phyloP scores from a whole-genome alignment of 1,140 invertebrate species.

The Saccostrea cuccullata region DNA sequence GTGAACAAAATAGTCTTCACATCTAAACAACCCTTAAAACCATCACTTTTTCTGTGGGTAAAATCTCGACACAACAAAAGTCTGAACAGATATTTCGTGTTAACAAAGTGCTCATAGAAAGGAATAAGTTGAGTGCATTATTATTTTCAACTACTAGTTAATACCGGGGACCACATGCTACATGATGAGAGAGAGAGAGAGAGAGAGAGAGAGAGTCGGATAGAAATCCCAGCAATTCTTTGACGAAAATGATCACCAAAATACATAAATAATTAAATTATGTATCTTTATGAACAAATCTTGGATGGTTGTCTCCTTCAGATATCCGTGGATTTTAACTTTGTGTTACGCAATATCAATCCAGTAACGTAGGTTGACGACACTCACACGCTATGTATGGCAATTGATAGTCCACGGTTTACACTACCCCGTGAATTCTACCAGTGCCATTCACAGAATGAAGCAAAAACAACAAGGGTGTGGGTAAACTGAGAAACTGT shows the following conservation, averaged over 20 bases:
- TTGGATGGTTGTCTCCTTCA: neutral
- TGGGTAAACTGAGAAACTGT: neutral
- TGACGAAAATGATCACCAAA: neutral
- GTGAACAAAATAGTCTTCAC: no score
- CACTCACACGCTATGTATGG: constrained; percentile 10
- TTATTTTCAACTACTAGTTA: no score
- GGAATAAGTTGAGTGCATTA: no score
- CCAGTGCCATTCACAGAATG: constrained; percentile 32
- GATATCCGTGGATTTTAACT: neutral
- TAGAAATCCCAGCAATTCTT: neutral
- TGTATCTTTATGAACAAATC: constrained; percentile 26
- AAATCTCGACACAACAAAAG: no score
- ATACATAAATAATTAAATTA: neutral
- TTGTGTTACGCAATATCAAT: neutral
- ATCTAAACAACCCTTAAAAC: no score
- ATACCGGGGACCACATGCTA: no score
- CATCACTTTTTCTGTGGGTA: no score
- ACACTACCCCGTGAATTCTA: constrained; percentile 6
- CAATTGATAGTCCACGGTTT: constrained; percentile 27
- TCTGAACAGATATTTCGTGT: no score
- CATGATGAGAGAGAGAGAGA: neutral
- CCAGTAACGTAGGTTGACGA: neutral
- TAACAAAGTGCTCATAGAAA: no score
- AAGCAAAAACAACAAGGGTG: neutral
- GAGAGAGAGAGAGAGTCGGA: constrained; percentile 11